Conservation (phyloP, 2,888 invertebrate species). For the Cheilosia vulpina region DNA sequence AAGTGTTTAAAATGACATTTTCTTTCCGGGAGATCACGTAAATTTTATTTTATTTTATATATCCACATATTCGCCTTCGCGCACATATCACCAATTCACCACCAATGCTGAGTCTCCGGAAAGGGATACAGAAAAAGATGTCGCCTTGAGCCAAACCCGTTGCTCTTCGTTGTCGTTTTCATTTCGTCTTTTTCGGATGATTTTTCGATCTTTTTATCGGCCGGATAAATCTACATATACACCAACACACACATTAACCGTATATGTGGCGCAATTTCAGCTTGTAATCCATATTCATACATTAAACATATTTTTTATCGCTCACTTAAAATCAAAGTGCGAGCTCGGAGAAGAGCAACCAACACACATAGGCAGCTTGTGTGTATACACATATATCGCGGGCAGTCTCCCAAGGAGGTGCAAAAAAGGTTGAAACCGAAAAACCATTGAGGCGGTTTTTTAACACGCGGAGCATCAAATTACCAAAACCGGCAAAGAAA, state of each 20-base stretch:
- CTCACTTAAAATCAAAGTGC: constrained; percentile 72
- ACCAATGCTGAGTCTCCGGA: constrained; percentile 17
- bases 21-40: constrained; percentile 74
- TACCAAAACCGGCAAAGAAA: constrained; percentile 77
- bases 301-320: constrained; percentile 76
- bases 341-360: constrained; percentile 46
- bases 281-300: constrained; percentile 80
- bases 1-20: constrained; percentile 74
- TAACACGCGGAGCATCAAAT: constrained; percentile 81
- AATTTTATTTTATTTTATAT: constrained; percentile 62
- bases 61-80: constrained; percentile 9
- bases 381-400: constrained; percentile 1
- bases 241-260: constrained; percentile 6
- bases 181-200: constrained; percentile 49
- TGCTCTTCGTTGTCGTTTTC: constrained; percentile 44
- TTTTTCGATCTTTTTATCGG: constrained; percentile 68
- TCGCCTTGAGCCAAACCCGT: constrained; percentile 69
- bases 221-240: constrained; percentile 63
- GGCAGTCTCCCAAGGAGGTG: constrained; percentile 59
- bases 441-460: constrained; percentile 80
- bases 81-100: not conserved
- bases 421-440: constrained; percentile 79
- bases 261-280: constrained; percentile 46
- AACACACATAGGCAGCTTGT: constrained; percentile 62
- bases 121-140: constrained; percentile 45